A percentile compares a stretch with the other conserved stretches of the same genome.
phyloP scores from a whole-genome alignment of 2,888 invertebrate genomes.

The Leptopilina myrica region DNA sequence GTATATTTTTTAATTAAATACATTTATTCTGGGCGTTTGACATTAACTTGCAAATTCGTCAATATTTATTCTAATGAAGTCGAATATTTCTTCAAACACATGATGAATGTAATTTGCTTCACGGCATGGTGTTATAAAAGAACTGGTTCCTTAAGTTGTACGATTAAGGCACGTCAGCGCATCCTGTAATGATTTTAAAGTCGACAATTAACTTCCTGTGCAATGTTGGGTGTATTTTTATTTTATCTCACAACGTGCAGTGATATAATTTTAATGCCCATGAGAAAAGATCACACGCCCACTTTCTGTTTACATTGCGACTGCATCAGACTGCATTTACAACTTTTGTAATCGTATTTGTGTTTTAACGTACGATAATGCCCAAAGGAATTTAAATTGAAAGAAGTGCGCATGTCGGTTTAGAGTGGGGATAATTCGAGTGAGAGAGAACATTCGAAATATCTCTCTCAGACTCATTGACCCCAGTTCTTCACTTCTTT shows the following conservation, averaged over 20 bases:
- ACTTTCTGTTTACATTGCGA: not conserved
- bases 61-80: not conserved
- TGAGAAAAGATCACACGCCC: slow-evolving; percentile 23
- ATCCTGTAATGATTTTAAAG: slow-evolving; percentile 59
- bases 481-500: no score
- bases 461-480: no score
- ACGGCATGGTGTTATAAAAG: slow-evolving; percentile 28
- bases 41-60: no score
- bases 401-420: no score
- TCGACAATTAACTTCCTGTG: slow-evolving; percentile 47
- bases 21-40: not conserved
- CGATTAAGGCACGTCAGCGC: slow-evolving; percentile 50
- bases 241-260: slow-evolving; percentile 8
- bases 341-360: not conserved
- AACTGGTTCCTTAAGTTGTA: slow-evolving; percentile 30
- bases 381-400: no score
- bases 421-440: no score
- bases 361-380: no score
- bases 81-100: not conserved
- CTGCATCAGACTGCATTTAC: no score
- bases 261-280: slow-evolving; percentile 29
- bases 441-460: no score
- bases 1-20: no score
- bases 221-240: not conserved
- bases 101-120: not conserved